A percentile compares a stretch with the other conserved stretches of the same genome.
phyloP scores from a whole-genome alignment of 2,113 vertebrate species.

The Scytalopus superciliaris region DNA sequence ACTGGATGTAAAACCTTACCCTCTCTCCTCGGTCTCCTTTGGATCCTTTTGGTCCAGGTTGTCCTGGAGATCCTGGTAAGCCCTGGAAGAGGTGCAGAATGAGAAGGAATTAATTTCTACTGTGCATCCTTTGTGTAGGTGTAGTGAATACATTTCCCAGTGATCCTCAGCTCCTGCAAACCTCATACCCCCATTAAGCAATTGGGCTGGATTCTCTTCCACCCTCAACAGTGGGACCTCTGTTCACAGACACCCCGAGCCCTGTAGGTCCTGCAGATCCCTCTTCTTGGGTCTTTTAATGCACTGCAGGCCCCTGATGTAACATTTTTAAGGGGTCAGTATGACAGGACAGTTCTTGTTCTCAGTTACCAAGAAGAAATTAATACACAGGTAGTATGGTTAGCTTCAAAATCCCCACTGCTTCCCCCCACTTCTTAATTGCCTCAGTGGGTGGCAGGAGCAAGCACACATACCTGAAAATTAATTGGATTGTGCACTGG shows the following conservation, averaged over 20 bases:
- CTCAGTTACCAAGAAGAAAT: constrained; percentile 15
- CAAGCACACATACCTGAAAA: constrained; percentile 56
- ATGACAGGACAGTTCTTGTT: constrained; percentile 30
- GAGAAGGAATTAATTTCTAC: not conserved
- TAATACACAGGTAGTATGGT: not conserved
- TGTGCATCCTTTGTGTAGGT: not conserved
- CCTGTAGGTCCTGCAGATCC: not conserved
- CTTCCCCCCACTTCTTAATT: constrained; percentile 2
- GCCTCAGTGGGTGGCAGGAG: constrained; percentile 46
- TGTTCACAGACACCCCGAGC: not conserved
- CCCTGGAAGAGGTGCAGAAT: constrained; percentile 63
- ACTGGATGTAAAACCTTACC: constrained; percentile 64
- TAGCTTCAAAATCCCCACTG: not conserved
- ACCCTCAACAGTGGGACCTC: not conserved
- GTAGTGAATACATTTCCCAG: not conserved
- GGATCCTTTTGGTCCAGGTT: constrained; percentile 68
- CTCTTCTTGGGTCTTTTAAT: not conserved
- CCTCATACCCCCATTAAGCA: not conserved
- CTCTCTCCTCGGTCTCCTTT: constrained; percentile 81
- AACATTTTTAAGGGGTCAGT: not conserved
- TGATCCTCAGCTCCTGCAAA: not conserved
- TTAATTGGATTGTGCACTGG: constrained; percentile 58
- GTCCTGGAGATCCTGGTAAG: constrained; percentile 72
- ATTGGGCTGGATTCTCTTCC: not conserved
- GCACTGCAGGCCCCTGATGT: not conserved